Evolutionary conservation across 2,113 vertebrate species (phyloP), one percentile per base, ranked within the genome.

Genomic region (Hassar affinis): DNA sequence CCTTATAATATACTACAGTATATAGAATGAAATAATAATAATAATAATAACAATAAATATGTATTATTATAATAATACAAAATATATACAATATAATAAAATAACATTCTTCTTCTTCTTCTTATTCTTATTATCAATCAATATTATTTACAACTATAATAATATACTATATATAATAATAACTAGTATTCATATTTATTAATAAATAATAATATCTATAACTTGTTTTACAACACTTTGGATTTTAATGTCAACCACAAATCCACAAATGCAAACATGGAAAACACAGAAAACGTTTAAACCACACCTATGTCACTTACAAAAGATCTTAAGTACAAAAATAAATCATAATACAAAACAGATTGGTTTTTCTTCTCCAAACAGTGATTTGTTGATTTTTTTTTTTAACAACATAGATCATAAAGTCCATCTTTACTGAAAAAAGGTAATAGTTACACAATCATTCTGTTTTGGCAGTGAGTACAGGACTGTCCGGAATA

Each of bases 271-370:
- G 33, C 75, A 68, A 17, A 42, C 38, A 64, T 47, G 22, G 17
- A 27, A 64, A 15, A 3, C 22, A 86, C n/a, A n/a, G n/a, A n/a
- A n/a, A 22, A 76, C 18, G 5, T 57, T 66, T 79, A 45, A 79
- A 76, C 47, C 42, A 51, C 18, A 69, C 27, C 8, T 5, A 62
- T 38, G 33, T 71, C 30, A 51, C 78, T 78, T 57, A 80, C 79
- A 69, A 84, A 77, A 76, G 11, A 64, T 83, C 64, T 80, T n/a
- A 69, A 52, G 80, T 80, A 84, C 17, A 84, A 77, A 86, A 75
- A 83, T 72, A 72, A 72, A 72, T 78, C 79, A 71, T 38, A 42
- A 49, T 78, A 47, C 22, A 72, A 78, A 81, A 59, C 61, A 49
- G 1, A 80, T 30, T 30, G 11, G 33, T 51, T 51, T 17, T 35